Conservation (phyloP, 2,113 vertebrate species). For the Nibea coibor region DNA sequence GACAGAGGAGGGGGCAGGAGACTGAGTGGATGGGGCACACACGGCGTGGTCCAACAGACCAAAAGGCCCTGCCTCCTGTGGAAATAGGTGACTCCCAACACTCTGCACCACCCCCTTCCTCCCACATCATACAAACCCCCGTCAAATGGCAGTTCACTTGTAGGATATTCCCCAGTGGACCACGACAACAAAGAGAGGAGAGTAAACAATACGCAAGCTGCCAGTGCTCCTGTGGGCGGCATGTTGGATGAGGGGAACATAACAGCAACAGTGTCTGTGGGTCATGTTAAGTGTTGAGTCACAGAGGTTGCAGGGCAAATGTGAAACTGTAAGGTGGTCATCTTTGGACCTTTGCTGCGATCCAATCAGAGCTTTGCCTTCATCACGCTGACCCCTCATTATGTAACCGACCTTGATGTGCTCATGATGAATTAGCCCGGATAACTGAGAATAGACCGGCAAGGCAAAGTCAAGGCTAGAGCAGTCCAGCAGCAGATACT, state of each 20-base stretch:
- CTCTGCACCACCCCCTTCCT: conserved; percentile 32
- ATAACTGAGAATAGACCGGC: conserved; percentile 53
- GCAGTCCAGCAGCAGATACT: conserved; percentile 33
- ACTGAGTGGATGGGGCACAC: conserved; percentile 38
- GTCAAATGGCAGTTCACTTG: conserved; percentile 77
- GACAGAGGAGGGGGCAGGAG: conserved; percentile 47
- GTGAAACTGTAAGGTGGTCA: conserved; percentile 35
- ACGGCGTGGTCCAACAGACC: conserved; percentile 59
- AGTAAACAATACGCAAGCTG: conserved; percentile 66
- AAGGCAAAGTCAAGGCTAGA: conserved; percentile 68
- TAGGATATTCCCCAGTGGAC: conserved; percentile 72
- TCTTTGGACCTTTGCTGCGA: conserved; percentile 50
- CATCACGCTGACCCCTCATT: conserved; percentile 71
- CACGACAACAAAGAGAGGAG: conserved; percentile 63
- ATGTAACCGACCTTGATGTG: conserved; percentile 66
- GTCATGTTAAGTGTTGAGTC: conserved; percentile 47
- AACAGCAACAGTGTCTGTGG: conserved; percentile 33
- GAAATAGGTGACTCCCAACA: conserved; percentile 76
- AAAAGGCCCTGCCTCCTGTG: conserved; percentile 71
- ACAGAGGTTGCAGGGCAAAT: conserved; percentile 40
- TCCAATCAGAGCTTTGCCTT: conserved; percentile 70
- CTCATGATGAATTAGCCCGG: conserved; percentile 73
- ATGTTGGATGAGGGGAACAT: background rate
- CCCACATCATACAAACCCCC: conserved; percentile 64
- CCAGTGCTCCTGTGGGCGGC: conserved; percentile 30